A percentile compares a stretch with the other conserved stretches of the same genome.
Evolutionary conservation across 2,797 vertebrate genomes (phyloP).

Genomic region (Oceanodroma leucorhoa): DNA sequence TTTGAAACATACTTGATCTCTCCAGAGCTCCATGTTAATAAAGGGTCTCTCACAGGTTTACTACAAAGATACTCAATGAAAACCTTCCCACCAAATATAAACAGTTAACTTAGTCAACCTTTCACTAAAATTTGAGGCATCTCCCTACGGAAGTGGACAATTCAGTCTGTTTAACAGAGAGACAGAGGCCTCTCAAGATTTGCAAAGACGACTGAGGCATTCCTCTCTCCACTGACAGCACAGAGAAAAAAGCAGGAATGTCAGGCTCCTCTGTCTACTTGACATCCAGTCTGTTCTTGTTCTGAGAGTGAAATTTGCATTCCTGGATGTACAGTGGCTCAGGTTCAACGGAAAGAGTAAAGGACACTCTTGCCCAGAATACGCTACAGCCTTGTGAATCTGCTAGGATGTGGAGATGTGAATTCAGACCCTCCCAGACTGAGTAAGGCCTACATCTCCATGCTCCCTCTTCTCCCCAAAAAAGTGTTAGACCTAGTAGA

Average conservation of each 20-base stretch:
- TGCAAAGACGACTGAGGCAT: not conserved
- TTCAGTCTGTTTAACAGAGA: not conserved
- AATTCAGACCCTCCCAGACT: not conserved
- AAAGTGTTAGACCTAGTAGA: not conserved
- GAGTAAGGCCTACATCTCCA: not conserved
- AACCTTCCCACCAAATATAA: not conserved
- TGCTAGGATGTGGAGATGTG: not conserved
- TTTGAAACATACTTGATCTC: not conserved
- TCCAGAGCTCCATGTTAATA: not conserved
- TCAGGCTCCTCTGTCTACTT: not conserved
- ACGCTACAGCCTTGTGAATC: not conserved
- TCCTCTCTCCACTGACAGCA: not conserved
- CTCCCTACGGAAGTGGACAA: not conserved
- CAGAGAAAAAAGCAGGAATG: not conserved
- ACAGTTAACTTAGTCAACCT: not conserved
- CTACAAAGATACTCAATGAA: not conserved
- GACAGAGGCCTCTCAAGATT: not conserved
- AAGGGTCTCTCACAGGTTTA: not conserved
- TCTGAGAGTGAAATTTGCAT: not conserved
- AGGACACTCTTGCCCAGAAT: not conserved
- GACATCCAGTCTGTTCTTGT: not conserved
- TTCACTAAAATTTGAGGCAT: not conserved
- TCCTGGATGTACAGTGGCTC: not conserved
- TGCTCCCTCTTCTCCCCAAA: accelerated
- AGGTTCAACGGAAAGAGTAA: not conserved